These are phyloP conservation scores for Mesorhabditis belari DNA, from an alignment of 2,888 invertebrate species.

Conservation along the genomic window DNA sequence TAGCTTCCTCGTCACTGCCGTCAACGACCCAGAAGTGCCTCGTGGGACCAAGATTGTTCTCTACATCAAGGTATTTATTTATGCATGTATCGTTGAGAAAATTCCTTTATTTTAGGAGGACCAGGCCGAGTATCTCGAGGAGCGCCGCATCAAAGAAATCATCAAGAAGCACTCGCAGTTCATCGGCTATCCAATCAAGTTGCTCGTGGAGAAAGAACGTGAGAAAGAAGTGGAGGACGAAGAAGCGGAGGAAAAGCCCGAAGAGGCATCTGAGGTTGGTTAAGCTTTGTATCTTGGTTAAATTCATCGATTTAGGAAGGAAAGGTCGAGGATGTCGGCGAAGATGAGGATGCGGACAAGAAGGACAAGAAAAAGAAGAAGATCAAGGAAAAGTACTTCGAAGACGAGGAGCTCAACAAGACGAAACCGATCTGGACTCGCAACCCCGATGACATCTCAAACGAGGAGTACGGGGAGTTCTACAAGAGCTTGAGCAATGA, in stretches of 20 bases:
- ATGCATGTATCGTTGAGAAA: no score
- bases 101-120: no score
- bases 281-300: no score
- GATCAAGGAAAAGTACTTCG: conserved; percentile 90
- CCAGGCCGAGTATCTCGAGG: conserved; percentile 90
- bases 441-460: conserved; percentile 59
- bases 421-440: conserved; percentile 61
- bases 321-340: conserved; percentile 66
- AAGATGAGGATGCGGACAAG: conserved; percentile 64
- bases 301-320: conserved; percentile 63
- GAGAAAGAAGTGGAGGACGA: conserved; percentile 70
- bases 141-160: conserved; percentile 86
- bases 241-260: conserved; percentile 29
- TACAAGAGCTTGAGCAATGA: conserved; percentile 57
- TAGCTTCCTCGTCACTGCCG: conserved; percentile 77
- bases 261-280: conserved; percentile 25
- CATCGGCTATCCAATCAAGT: conserved; percentile 94
- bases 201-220: conserved; percentile 88
- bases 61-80: no score
- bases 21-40: conserved; percentile 51
- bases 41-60: conserved; percentile 91
- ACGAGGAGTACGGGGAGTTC: conserved; percentile 59
- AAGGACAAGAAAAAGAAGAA: conserved; percentile 79
- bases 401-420: conserved; percentile 96
- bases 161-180: conserved; percentile 99